Percentiles rank a stretch among this genome's conserved stretches.
These are phyloP conservation scores for Camelus bactrianus DNA, from an alignment of 2,113 vertebrate species.

Conservation along the genomic window DNA sequence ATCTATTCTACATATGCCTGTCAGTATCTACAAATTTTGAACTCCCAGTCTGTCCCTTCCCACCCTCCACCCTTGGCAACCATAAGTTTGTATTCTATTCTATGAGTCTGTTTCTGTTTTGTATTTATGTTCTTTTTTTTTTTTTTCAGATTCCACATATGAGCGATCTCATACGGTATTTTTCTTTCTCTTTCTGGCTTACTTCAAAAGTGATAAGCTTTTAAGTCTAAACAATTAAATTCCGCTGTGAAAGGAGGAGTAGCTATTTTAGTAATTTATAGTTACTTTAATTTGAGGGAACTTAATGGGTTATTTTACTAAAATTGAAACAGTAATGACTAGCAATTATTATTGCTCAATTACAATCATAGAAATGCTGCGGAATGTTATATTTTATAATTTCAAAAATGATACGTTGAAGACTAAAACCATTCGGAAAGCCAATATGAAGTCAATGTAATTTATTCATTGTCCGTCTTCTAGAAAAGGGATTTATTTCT, in stretches of 20 bases:
- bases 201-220: background rate
- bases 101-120: too few species aligned
- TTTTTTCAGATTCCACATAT: too few species aligned
- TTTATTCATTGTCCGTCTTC: constrained; percentile 36
- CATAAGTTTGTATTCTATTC: too few species aligned
- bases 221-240: background rate
- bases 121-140: too few species aligned
- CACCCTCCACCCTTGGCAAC: too few species aligned
- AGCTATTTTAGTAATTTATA: constrained; percentile 28
- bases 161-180: too few species aligned
- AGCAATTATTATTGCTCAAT: background rate
- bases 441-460: background rate
- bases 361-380: constrained; percentile 40
- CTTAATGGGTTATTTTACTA: constrained; percentile 36
- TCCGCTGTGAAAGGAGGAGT: background rate
- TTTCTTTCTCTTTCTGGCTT: too few species aligned
- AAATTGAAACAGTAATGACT: constrained; percentile 47
- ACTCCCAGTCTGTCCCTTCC: too few species aligned
- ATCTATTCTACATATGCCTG: too few species aligned
- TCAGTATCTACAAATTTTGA: too few species aligned
- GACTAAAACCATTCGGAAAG: constrained; percentile 28
- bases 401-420: constrained; percentile 10
- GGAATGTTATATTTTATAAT: background rate
- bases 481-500: constrained; percentile 58
- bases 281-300: background rate